A percentile compares a stretch with the other conserved stretches of the same genome.
These are phyloP conservation scores for Thecophora atra DNA, from an alignment of 2,888 invertebrate species.

Conservation along the genomic window DNA sequence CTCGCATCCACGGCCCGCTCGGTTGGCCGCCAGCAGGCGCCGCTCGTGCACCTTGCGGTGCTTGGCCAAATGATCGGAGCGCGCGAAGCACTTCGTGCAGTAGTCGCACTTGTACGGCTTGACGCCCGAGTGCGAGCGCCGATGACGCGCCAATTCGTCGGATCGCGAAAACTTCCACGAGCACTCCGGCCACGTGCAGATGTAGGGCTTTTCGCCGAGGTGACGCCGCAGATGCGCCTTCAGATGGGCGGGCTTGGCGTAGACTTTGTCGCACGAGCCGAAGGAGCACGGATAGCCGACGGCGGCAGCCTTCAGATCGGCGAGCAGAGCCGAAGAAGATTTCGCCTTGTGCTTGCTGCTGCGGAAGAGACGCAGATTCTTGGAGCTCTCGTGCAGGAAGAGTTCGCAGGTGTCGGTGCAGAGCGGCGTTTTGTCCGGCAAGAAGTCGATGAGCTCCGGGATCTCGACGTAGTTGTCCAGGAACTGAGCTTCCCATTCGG, in stretches of 20 bases:
- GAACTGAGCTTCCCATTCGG: constrained; percentile 63
- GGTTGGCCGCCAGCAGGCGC: constrained; percentile 65
- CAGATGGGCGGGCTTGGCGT: constrained; percentile 89
- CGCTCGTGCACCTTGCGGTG: constrained; percentile 87
- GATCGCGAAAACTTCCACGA: constrained; percentile 94
- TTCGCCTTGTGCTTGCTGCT: constrained; percentile 15
- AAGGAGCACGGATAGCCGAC: constrained; percentile 74
- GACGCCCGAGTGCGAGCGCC: constrained; percentile 93
- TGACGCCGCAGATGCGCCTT: constrained; percentile 89
- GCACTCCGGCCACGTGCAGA: constrained; percentile 82
- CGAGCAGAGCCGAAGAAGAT: not conserved
- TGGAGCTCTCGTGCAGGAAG: constrained; percentile 67
- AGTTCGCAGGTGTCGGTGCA: constrained; percentile 70
- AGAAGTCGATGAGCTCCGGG: constrained; percentile 59
- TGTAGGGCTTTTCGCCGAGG: constrained; percentile 79
- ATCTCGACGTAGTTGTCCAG: constrained; percentile 63
- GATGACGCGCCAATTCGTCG: constrained; percentile 91
- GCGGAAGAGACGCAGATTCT: constrained; percentile 56
- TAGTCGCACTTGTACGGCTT: constrained; percentile 91
- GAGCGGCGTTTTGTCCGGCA: constrained; percentile 69
- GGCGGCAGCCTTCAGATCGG: not conserved
- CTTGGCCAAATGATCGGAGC: constrained; percentile 93
- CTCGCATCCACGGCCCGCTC: constrained; percentile 54
- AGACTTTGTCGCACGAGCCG: constrained; percentile 79
- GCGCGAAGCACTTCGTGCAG: constrained; percentile 88